Evolutionary conservation across 2,888 invertebrate species (phyloP).

Genomic region (Napeogenes sylphis): DNA sequence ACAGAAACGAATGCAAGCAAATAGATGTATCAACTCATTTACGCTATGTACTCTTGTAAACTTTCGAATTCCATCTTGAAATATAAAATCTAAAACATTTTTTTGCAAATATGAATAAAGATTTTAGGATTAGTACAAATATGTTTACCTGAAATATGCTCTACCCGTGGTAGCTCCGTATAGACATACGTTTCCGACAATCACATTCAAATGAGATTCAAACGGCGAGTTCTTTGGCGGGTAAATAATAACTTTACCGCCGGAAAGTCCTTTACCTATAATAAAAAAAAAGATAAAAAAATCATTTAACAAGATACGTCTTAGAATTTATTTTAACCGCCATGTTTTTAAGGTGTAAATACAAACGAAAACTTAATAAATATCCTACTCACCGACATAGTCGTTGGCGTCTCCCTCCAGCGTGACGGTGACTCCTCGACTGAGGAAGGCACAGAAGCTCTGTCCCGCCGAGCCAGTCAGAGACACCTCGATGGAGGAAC

Average conservation of each 20-base stretch:
- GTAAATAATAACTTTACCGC: conserved; percentile 94
- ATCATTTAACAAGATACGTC: no score
- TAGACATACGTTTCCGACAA: conserved; percentile 98
- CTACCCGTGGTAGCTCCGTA: conserved; percentile 94
- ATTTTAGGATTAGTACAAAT: background rate
- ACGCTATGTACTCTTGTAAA: no score
- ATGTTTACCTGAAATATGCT: conserved; percentile 86
- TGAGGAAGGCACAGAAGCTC: conserved; percentile 98
- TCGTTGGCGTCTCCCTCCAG: conserved; percentile 99
- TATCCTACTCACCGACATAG: conserved; percentile 86
- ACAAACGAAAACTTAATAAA: background rate
- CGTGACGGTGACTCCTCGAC: conserved; percentile 91
- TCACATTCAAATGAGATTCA: conserved; percentile 95
- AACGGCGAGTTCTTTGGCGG: conserved; percentile 92
- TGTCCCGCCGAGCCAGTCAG: conserved; percentile 97
- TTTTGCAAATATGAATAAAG: no score
- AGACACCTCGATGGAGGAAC: conserved; percentile 85
- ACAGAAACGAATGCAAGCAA: no score
- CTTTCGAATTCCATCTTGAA: no score
- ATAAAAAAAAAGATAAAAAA: background rate
- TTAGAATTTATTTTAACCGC: no score
- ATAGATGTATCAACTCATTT: no score
- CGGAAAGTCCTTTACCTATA: conserved; percentile 89
- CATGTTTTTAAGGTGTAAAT: no score
- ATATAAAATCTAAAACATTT: no score